Evolutionary conservation across 37 sponge, comb jelly and placozoan genomes (phyloP).

Genomic region (Ephydatia muelleri): DNA sequence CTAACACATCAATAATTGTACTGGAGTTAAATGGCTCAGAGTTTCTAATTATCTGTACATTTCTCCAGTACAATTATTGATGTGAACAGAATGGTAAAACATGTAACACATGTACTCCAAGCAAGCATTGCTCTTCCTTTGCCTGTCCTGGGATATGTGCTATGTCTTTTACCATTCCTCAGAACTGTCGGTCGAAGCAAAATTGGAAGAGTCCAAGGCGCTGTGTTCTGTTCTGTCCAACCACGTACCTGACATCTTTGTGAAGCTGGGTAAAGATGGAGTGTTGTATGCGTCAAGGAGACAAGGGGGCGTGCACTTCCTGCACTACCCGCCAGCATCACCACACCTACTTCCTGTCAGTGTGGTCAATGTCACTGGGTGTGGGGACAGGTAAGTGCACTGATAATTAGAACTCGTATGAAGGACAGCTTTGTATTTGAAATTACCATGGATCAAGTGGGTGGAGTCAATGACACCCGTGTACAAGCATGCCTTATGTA

Average conservation of each 20-base stretch:
- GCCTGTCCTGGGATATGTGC: too few relatives aligned
- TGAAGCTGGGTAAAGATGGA: conserved; percentile 86
- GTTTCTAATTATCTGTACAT: too few relatives aligned
- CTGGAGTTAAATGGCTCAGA: too few relatives aligned
- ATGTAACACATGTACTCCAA: too few relatives aligned
- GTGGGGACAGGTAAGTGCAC: conserved; percentile 78
- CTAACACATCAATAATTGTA: too few relatives aligned
- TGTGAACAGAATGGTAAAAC: neutral
- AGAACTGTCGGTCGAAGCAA: conserved; percentile 44
- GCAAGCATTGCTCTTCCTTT: too few relatives aligned
- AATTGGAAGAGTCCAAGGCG: conserved; percentile 33
- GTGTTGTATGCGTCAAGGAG: conserved; percentile 42
- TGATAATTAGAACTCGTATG: too few relatives aligned
- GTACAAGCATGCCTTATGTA: too few relatives aligned
- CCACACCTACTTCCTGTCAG: conserved; percentile 35
- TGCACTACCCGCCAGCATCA: conserved; percentile 64
- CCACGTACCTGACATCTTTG: conserved; percentile 58
- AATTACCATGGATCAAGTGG: too few relatives aligned
- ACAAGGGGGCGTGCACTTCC: conserved; percentile 7
- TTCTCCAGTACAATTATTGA: too few relatives aligned
- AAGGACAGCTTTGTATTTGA: too few relatives aligned
- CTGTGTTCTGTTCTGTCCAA: conserved; percentile 35
- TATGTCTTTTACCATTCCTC: neutral
- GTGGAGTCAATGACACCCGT: too few relatives aligned
- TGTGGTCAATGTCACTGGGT: conserved; percentile 85